Conservation (phyloP, 2,113 vertebrate species). For the Paraplagusia blochii region DNA sequence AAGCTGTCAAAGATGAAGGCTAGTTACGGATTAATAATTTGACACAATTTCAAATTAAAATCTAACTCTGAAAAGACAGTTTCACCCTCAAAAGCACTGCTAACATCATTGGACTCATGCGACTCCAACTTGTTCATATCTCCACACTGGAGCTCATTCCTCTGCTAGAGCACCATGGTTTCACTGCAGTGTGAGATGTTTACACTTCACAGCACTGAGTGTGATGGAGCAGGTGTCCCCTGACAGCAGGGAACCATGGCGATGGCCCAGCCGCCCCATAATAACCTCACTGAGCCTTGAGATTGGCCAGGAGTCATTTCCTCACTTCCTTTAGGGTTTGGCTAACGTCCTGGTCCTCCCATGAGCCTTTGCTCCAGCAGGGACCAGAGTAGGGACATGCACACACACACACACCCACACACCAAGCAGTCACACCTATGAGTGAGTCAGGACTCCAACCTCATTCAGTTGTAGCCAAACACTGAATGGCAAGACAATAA, state of each 20-base stretch:
- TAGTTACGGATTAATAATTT: too few species aligned
- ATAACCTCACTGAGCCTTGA: slow-evolving; percentile 45
- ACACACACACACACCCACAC: slow-evolving; percentile 7
- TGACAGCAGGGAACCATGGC: slow-evolving; percentile 58
- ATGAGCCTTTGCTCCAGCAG: slow-evolving; percentile 46
- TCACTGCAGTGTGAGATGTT: slow-evolving; percentile 46
- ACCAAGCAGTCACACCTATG: slow-evolving; percentile 33
- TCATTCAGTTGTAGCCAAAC: not conserved
- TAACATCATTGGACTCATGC: too few species aligned
- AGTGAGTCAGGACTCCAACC: slow-evolving; percentile 12
- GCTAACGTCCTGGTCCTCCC: slow-evolving; percentile 58
- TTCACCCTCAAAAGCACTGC: too few species aligned
- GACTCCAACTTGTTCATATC: not conserved
- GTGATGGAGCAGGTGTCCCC: slow-evolving; percentile 56
- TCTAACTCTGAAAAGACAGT: too few species aligned
- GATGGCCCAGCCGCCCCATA: slow-evolving; percentile 51
- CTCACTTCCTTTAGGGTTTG: slow-evolving; percentile 59
- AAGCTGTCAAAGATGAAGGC: too few species aligned
- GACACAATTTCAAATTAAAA: too few species aligned
- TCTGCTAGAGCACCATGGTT: slow-evolving; percentile 4
- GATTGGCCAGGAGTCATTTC: slow-evolving; percentile 62
- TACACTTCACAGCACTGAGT: slow-evolving; percentile 34
- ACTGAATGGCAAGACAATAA: too few species aligned
- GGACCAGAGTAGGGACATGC: slow-evolving; percentile 10
- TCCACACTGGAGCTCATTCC: not conserved